Percentiles rank a stretch among this genome's conserved stretches.
These are phyloP conservation scores for Tenthredo livida DNA, from an alignment of 2,888 invertebrate species.

Conservation along the genomic window DNA sequence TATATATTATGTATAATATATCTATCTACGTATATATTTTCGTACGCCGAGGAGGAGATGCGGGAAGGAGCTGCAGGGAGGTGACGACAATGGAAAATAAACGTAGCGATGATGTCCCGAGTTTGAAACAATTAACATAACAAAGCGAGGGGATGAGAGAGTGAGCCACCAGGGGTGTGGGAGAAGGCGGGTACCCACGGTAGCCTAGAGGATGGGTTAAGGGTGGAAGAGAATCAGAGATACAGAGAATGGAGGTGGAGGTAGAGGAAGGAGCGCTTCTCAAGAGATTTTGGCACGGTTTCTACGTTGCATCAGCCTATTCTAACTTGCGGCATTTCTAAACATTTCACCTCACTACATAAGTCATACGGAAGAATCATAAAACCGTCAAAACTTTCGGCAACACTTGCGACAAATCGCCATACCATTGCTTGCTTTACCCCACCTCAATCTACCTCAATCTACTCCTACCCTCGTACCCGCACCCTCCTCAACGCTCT, in stretches of 20 bases:
- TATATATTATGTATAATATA: not conserved
- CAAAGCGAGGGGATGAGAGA: constrained; percentile 69
- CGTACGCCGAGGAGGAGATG: not conserved
- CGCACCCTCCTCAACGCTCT: constrained; percentile 1
- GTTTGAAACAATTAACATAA: constrained; percentile 78
- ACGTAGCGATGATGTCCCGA: constrained; percentile 75
- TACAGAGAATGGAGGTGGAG: constrained; percentile 57
- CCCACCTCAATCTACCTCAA: constrained; percentile 34
- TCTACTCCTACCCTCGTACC: constrained; percentile 10
- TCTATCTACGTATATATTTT: not conserved
- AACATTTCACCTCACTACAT: constrained; percentile 69
- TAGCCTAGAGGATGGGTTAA: constrained; percentile 52
- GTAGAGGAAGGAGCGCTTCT: constrained; percentile 67
- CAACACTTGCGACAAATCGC: constrained; percentile 47
- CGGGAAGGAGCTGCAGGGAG: constrained; percentile 14
- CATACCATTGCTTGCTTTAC: constrained; percentile 43
- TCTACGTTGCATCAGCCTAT: constrained; percentile 68
- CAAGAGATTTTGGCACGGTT: constrained; percentile 75
- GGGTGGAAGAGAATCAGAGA: constrained; percentile 47
- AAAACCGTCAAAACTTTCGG: constrained; percentile 41
- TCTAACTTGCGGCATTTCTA: constrained; percentile 71
- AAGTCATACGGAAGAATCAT: constrained; percentile 53
- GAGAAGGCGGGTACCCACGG: constrained; percentile 38
- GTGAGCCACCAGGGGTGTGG: constrained; percentile 16
- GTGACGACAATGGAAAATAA: constrained; percentile 72